phyloP scores from a whole-genome alignment of 1,140 invertebrate species.

The Stegodyphus mimosarum region DNA sequence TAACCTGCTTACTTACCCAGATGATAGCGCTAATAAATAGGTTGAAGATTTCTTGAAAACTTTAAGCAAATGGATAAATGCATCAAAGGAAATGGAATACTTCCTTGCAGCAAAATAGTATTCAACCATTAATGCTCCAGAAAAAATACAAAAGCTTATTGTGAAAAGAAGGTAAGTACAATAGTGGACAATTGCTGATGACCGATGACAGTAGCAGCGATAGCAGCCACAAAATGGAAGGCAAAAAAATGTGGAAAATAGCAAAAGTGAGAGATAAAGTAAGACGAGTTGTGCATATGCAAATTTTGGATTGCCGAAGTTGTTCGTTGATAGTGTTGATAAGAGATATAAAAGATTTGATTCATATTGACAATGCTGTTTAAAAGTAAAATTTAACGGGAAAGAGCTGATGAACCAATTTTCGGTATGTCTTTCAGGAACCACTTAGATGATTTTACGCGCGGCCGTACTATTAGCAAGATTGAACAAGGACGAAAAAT shows the following conservation, averaged over 20 bases:
- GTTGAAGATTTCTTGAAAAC: too few relatives aligned
- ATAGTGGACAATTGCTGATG: neutral
- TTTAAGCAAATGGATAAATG: too few relatives aligned
- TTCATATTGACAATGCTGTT: neutral
- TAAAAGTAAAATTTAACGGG: neutral
- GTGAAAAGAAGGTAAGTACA: neutral
- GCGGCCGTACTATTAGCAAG: neutral
- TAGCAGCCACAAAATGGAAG: neutral
- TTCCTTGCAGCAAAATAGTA: too few relatives aligned
- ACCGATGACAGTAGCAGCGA: neutral
- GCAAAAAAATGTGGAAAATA: neutral
- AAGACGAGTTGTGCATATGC: too few relatives aligned
- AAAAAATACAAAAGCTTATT: too few relatives aligned
- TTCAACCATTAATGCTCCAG: too few relatives aligned
- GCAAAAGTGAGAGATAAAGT: too few relatives aligned
- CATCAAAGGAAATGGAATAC: too few relatives aligned
- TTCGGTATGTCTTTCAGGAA: neutral
- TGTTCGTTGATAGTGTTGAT: neutral
- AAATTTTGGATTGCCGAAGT: neutral
- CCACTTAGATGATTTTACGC: neutral
- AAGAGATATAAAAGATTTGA: neutral
- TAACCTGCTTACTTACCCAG: too few relatives aligned
- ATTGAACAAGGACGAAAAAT: neutral
- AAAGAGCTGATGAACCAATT: constrained; percentile 2
- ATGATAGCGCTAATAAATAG: too few relatives aligned